These are phyloP conservation scores for Elymnias hypermnestra DNA, from an alignment of 1,140 invertebrate species.

Conservation along the genomic window DNA sequence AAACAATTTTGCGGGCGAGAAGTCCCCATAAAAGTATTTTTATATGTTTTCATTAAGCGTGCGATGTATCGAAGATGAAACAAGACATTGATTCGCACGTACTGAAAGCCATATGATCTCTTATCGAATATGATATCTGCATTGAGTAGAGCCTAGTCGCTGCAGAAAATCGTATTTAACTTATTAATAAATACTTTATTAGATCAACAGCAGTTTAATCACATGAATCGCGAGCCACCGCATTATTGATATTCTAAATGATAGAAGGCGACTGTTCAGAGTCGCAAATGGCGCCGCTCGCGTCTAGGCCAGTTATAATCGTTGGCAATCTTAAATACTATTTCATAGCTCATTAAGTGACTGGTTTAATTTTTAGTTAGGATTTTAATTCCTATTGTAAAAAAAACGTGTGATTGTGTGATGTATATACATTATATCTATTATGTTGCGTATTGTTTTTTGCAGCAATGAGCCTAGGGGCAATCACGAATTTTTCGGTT, in stretches of 20 bases:
- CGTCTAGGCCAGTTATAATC: conserved; percentile 65
- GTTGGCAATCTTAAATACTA: conserved; percentile 68
- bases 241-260: too few relatives aligned
- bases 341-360: conserved; percentile 69
- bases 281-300: conserved; percentile 15
- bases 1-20: too few relatives aligned
- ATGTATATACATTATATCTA: conserved; percentile 61
- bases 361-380: conserved; percentile 71
- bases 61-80: too few relatives aligned
- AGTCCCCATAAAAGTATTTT: too few relatives aligned
- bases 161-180: conserved; percentile 42
- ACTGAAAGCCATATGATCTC: conserved; percentile 69
- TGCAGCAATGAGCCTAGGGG: not conserved
- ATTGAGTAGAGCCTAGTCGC: conserved; percentile 17
- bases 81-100: conserved; percentile 32
- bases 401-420: conserved; percentile 66
- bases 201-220: conserved; percentile 41
- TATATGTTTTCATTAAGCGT: too few relatives aligned
- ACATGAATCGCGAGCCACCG: conserved; percentile 44
- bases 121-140: conserved; percentile 46
- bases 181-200: conserved; percentile 57
- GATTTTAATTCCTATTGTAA: conserved; percentile 69
- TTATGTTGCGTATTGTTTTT: conserved; percentile 25
- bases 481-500: too few relatives aligned
- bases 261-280: not conserved